Conservation (phyloP, 2,113 vertebrate genomes). For the Axis porcinus region DNA sequence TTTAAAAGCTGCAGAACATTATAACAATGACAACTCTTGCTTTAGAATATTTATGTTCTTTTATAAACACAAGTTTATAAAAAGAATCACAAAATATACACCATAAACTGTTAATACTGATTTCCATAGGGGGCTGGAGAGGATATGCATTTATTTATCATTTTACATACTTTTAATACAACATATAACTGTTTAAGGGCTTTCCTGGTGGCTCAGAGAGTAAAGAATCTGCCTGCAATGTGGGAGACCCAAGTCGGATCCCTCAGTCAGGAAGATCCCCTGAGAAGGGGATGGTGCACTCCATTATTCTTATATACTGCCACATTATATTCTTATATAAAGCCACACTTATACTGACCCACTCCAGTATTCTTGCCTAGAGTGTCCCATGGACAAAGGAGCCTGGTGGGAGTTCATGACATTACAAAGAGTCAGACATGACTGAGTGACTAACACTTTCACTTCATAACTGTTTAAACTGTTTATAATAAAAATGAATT, state of each 20-base stretch:
- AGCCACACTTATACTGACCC: not conserved
- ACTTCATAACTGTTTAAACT: not conserved
- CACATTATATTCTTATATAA: too few relatives aligned
- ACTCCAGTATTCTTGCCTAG: not conserved
- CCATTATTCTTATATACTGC: too few relatives aligned
- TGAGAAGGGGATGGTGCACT: not conserved
- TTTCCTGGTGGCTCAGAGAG: not conserved
- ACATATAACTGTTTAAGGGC: not conserved
- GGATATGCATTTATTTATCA: not conserved
- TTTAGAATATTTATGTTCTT: constrained; percentile 23
- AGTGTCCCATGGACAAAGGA: not conserved
- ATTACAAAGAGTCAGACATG: not conserved
- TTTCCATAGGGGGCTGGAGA: not conserved
- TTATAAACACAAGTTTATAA: not conserved
- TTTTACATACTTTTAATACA: constrained; percentile 11
- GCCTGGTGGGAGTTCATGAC: not conserved
- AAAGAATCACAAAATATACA: not conserved
- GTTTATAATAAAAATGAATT: not conserved
- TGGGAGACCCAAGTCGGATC: not conserved
- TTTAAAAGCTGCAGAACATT: not conserved
- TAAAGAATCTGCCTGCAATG: not conserved
- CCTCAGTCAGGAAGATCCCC: not conserved
- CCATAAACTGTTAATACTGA: not conserved
- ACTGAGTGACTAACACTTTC: not conserved
- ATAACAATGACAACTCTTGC: not conserved